Conservation (phyloP, 2,888 invertebrate genomes). For the Coremacera marginata region DNA sequence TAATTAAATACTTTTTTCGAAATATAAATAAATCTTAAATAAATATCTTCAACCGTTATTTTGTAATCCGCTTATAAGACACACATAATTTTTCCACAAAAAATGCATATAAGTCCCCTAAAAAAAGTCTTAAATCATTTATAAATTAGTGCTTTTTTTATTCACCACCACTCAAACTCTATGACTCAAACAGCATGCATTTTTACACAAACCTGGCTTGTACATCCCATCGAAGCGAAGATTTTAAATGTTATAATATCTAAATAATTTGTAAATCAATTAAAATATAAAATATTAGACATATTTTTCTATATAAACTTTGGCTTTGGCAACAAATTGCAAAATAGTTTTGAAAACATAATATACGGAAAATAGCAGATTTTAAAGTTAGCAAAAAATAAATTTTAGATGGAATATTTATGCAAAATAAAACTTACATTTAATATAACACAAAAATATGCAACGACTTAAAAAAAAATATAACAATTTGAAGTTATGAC, state of each 20-base stretch:
- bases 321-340: neutral
- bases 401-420: neutral
- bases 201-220: neutral
- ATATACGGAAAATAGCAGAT: neutral
- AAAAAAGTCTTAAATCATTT: no score
- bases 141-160: neutral
- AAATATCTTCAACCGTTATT: no score
- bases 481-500: neutral
- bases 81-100: no score
- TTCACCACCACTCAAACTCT: neutral
- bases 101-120: no score
- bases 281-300: neutral
- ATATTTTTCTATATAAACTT: conserved; percentile 20
- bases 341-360: neutral
- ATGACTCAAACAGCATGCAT: neutral
- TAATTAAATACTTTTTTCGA: no score
- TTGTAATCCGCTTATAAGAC: no score
- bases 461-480: neutral
- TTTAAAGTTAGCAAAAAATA: no score
- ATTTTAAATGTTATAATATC: neutral
- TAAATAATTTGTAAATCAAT: neutral
- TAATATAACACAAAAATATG: neutral
- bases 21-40: no score
- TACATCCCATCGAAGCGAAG: conserved; percentile 31
- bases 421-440: neutral